Conservation (phyloP, 2,888 invertebrate species). For the Caenorhabditis angaria region DNA sequence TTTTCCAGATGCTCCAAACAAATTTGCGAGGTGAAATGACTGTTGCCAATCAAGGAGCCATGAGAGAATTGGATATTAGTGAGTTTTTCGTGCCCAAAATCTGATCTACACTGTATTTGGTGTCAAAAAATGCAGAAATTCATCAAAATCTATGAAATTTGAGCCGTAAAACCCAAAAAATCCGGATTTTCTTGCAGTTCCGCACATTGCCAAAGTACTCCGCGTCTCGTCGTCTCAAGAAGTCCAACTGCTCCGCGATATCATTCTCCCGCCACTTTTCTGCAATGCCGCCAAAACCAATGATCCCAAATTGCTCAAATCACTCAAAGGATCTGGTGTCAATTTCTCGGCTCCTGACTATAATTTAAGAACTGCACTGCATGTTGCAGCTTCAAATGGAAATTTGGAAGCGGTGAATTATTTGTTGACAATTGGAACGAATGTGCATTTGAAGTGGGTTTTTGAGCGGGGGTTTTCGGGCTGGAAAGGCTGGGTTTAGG, state of each 20-base stretch:
- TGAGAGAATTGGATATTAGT: constrained; percentile 69
- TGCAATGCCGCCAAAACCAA: constrained; percentile 77
- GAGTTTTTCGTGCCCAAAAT: constrained; percentile 42
- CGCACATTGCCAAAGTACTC: constrained; percentile 66
- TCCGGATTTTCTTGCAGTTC: constrained; percentile 52
- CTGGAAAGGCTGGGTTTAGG: constrained; percentile 77
- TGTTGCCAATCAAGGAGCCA: constrained; percentile 62
- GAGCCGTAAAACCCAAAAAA: not conserved
- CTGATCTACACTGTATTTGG: too few species aligned
- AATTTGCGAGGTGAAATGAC: constrained; percentile 85
- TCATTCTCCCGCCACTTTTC: constrained; percentile 80
- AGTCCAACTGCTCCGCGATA: constrained; percentile 71
- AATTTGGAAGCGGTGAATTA: constrained; percentile 80
- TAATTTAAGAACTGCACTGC: constrained; percentile 83
- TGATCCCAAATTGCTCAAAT: constrained; percentile 68
- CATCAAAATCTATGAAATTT: constrained; percentile 1
- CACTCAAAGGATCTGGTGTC: constrained; percentile 77
- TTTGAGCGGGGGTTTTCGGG: constrained; percentile 71
- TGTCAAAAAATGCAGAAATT: not conserved
- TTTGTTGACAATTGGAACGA: constrained; percentile 83
- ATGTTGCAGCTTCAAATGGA: constrained; percentile 83
- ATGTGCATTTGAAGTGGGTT: constrained; percentile 78
- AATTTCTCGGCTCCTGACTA: constrained; percentile 81
- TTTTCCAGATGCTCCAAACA: constrained; percentile 79
- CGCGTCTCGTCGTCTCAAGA: constrained; percentile 65